Conservation (phyloP, 2,113 vertebrate species). For the Xiphophorus maculatus region DNA sequence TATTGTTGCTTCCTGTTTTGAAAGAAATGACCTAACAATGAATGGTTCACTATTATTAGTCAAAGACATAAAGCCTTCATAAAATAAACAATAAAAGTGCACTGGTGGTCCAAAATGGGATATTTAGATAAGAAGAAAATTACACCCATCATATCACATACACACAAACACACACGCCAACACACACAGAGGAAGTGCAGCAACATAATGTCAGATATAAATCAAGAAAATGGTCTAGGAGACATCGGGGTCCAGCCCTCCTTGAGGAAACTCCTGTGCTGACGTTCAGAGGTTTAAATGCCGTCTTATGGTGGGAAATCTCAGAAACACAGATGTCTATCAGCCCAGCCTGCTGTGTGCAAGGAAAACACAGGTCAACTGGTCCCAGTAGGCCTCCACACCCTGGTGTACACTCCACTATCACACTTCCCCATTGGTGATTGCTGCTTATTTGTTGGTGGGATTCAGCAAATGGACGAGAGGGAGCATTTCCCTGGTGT, state of each 20-base stretch:
- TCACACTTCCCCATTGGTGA: slow-evolving; percentile 37
- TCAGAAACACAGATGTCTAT: slow-evolving; percentile 57
- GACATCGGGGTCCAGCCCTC: neutral
- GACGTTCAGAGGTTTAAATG: slow-evolving; percentile 35
- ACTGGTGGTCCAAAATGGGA: neutral
- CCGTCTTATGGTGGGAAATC: slow-evolving; percentile 56
- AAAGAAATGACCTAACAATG: neutral
- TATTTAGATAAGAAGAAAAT: neutral
- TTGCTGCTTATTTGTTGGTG: slow-evolving; percentile 52
- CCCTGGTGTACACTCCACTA: slow-evolving; percentile 35
- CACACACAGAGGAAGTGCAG: neutral
- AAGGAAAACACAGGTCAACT: slow-evolving; percentile 46
- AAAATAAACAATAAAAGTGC: neutral
- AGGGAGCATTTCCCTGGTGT: slow-evolving; percentile 46
- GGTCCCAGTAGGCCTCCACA: slow-evolving; percentile 31
- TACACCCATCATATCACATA: neutral
- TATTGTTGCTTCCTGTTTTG: too few relatives aligned
- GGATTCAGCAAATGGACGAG: slow-evolving; percentile 39
- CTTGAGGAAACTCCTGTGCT: slow-evolving; percentile 33
- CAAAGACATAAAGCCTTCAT: neutral
- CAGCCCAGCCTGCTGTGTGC: slow-evolving; percentile 34
- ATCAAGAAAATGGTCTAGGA: slow-evolving; percentile 28
- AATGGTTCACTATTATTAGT: neutral
- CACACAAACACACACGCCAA: neutral
- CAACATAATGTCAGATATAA: slow-evolving; percentile 29